phyloP scores from a whole-genome alignment of 2,797 vertebrate genomes.

The Myotis pilosus region DNA sequence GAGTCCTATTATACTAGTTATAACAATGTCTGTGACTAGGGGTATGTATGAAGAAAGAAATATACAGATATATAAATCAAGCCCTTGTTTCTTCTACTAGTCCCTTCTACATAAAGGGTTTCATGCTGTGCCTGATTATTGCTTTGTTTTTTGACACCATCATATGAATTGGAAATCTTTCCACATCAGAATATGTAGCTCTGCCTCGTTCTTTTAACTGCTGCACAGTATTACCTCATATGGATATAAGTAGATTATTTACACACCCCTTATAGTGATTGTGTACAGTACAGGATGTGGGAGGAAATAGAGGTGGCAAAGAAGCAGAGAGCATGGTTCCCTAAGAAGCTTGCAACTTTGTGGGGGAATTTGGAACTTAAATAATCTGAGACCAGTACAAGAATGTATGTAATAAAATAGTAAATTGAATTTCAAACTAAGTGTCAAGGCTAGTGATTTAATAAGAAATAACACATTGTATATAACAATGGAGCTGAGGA shows the following conservation, averaged over 20 bases:
- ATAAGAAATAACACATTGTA: not conserved
- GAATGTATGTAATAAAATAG: not conserved
- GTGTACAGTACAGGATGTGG: not conserved
- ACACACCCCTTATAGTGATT: not conserved
- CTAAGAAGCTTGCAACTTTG: not conserved
- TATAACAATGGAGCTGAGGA: not conserved
- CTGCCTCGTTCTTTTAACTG: not conserved
- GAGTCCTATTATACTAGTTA: not conserved
- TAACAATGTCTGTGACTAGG: not conserved
- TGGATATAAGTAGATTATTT: not conserved
- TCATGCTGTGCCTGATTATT: not conserved
- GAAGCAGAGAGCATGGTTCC: not conserved
- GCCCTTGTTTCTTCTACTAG: not conserved
- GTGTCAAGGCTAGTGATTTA: not conserved
- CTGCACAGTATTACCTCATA: not conserved
- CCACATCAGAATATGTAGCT: not conserved
- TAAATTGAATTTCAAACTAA: slow-evolving; percentile 21
- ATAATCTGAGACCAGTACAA: not conserved
- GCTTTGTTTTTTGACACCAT: not conserved
- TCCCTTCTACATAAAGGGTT: slow-evolving; percentile 2
- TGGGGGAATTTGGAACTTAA: not conserved
- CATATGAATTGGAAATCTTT: not conserved
- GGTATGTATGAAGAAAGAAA: not conserved
- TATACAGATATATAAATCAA: not conserved
- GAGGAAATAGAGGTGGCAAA: not conserved